Evolutionary conservation across 1,140 invertebrate species (phyloP), one percentile per base, ranked within the genome.

Genomic region (Leptinotarsa texana): DNA sequence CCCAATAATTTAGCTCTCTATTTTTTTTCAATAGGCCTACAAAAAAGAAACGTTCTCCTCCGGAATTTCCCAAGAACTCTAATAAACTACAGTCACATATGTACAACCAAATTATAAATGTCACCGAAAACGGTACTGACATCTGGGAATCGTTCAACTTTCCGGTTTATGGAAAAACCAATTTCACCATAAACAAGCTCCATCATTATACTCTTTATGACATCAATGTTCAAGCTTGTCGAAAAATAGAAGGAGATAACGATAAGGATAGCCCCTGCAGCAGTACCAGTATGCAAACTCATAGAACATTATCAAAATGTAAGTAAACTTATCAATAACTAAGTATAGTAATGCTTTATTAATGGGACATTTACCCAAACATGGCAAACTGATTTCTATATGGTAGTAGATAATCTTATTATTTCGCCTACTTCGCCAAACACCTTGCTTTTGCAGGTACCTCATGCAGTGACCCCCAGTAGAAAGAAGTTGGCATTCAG

Each of bases 121-220:
- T 62, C 18, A 81, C 80, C 15, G 77, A 79, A 71, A 77, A 75
- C 21, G 74, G 74, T 57, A 76, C 48, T 22, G 42, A 80, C 13
- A 74, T 75, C 47, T 78, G 71, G 73, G 75, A 78, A 61, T 76
- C 72, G 6, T 82, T 81, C 61, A 74, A 74, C 69, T 79, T 79
- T 80, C 69, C 51, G 33, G 77, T 80, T 11, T 78, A 75, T 63
- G 76, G 76, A 63, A 63, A 75, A 69, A 81, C 77, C 2, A 79
- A 83, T 57, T 88, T 90, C 73, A 86, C 87, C 1, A 88, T 95
- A 76, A 85, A 80, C 15, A 88, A 91, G 18, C 84, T 95, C 73
- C 89, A 89, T 17, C 93, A 95, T 85, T 95, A 90, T 84, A 90
- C 91, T 0, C 85, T 86, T 27, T 95, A 95, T 83, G 90, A 89